Conservation (phyloP, 2,797 vertebrate genomes). For the Centropyge bicolor region DNA sequence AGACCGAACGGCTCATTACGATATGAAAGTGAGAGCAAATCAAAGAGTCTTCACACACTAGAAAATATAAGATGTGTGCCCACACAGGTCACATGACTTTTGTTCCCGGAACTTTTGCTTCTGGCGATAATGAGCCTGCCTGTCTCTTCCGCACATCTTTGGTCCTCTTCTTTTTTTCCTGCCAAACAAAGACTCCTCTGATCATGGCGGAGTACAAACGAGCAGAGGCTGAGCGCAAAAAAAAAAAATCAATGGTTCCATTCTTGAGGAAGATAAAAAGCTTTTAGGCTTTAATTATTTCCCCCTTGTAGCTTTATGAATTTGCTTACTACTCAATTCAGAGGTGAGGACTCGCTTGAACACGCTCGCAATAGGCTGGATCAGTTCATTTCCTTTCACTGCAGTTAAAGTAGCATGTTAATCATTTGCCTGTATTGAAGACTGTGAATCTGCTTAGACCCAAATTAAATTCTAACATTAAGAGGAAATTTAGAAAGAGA, state of each 20-base stretch:
- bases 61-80: slow-evolving; percentile 73
- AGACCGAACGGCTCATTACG: slow-evolving; percentile 78
- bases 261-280: slow-evolving; percentile 82
- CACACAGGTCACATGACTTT: slow-evolving; percentile 82
- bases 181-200: slow-evolving; percentile 84
- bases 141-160: slow-evolving; percentile 75
- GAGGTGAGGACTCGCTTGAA: slow-evolving; percentile 71
- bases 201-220: slow-evolving; percentile 76
- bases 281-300: slow-evolving; percentile 83
- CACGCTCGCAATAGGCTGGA: slow-evolving; percentile 59
- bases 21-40: slow-evolving; percentile 79
- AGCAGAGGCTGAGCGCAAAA: slow-evolving; percentile 50
- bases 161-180: slow-evolving; percentile 54
- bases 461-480: not conserved
- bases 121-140: slow-evolving; percentile 84
- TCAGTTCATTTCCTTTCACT: slow-evolving; percentile 58
- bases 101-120: slow-evolving; percentile 81
- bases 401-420: slow-evolving; percentile 37
- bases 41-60: slow-evolving; percentile 76
- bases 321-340: slow-evolving; percentile 79
- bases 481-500: not conserved
- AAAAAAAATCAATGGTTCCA: slow-evolving; percentile 67
- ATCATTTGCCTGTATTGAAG: slow-evolving; percentile 24
- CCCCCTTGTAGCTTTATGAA: slow-evolving; percentile 78
- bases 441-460: not conserved